Conservation (phyloP, 2,113 vertebrate genomes). For the Miniopterus natalensis region DNA sequence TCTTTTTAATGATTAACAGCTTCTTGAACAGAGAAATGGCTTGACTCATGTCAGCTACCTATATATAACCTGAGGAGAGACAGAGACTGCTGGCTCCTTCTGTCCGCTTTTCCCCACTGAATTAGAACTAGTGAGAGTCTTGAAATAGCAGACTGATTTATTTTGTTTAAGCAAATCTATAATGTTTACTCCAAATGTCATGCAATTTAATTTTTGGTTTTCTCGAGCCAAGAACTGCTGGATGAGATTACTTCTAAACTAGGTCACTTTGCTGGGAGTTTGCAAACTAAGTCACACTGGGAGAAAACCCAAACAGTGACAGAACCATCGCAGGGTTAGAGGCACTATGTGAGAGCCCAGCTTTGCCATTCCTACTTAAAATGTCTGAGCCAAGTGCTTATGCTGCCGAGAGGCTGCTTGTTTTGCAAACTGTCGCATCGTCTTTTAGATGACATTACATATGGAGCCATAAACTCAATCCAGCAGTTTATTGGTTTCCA, state of each 20-base stretch:
- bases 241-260: neutral
- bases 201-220: conserved; percentile 31
- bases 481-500: conserved; percentile 64
- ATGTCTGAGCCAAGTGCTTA: neutral
- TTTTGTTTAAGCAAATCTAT: conserved; percentile 56
- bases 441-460: conserved; percentile 65
- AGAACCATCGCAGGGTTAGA: neutral
- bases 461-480: conserved; percentile 66
- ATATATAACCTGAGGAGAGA: neutral
- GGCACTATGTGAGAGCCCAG: neutral
- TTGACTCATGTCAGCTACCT: neutral
- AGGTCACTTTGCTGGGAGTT: neutral
- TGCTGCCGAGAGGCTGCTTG: neutral
- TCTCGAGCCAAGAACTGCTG: neutral
- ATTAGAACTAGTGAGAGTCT: neutral
- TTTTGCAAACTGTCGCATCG: conserved; percentile 61
- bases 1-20: neutral
- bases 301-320: neutral
- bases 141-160: conserved; percentile 42
- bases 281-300: neutral
- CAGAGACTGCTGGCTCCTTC: neutral
- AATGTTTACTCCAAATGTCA: conserved; percentile 53
- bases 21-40: conserved; percentile 27
- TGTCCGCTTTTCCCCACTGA: neutral
- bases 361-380: neutral